These are phyloP conservation scores for Sebastes hubbsi DNA, from an alignment of 2,797 vertebrate species.

Conservation along the genomic window DNA sequence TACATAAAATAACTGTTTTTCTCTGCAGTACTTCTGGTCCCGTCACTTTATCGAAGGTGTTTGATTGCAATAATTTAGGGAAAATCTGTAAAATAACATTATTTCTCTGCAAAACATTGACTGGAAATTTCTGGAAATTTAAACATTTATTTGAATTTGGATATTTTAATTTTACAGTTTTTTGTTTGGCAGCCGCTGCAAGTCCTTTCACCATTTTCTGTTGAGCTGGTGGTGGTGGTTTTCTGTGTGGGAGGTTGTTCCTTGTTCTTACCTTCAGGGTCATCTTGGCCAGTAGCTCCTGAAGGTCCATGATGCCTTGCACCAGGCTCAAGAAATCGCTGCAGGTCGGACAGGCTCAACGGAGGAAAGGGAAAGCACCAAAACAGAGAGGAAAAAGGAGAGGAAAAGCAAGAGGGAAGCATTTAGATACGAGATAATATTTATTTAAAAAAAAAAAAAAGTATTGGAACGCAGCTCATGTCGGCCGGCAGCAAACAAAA, in stretches of 20 bases:
- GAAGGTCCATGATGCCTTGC: constrained; percentile 98
- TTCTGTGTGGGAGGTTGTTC: background rate
- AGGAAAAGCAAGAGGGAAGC: background rate
- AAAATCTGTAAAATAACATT: background rate
- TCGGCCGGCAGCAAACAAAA: constrained; percentile 20
- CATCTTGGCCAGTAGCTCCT: constrained; percentile 97
- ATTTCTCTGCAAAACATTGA: background rate
- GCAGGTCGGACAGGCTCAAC: constrained; percentile 96
- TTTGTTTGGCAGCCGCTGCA: background rate
- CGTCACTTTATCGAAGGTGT: background rate
- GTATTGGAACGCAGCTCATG: constrained; percentile 15
- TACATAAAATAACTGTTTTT: too few relatives aligned
- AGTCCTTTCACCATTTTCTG: background rate
- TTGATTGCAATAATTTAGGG: background rate
- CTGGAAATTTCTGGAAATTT: background rate
- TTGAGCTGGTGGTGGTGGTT: background rate
- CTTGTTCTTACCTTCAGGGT: constrained; percentile 90
- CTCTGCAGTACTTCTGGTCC: background rate
- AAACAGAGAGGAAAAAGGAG: background rate
- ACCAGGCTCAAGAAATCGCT: constrained; percentile 98
- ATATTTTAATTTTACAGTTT: background rate
- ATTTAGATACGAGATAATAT: constrained; percentile 29
- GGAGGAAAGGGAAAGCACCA: constrained; percentile 70
- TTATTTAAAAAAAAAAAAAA: background rate
- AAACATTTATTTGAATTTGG: background rate